phyloP scores from a whole-genome alignment of 2,797 vertebrate genomes.

The Miichthys miiuy region DNA sequence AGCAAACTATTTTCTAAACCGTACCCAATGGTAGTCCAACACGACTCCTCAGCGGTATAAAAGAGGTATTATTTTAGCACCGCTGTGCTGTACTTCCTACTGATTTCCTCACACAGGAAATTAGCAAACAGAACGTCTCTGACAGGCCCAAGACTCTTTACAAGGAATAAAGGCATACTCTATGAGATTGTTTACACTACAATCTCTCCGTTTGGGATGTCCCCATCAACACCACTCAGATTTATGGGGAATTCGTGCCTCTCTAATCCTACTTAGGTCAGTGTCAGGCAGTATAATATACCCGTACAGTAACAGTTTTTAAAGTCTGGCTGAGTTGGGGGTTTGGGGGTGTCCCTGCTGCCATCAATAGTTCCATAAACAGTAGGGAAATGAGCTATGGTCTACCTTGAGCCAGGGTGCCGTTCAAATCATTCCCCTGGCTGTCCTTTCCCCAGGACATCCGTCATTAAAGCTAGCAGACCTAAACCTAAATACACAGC shows the following conservation, averaged over 20 bases:
- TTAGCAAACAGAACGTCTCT: conserved; percentile 13
- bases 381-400: conserved; percentile 57
- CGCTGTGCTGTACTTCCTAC: conserved; percentile 27
- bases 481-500: conserved; percentile 77
- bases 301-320: conserved; percentile 14
- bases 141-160: conserved; percentile 11
- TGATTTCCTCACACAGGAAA: conserved; percentile 17
- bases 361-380: conserved; percentile 63
- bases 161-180: background rate
- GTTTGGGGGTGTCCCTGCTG: conserved; percentile 25
- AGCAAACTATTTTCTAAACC: background rate
- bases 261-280: conserved; percentile 4
- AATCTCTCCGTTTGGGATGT: background rate
- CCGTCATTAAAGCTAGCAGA: conserved; percentile 76
- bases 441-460: conserved; percentile 56
- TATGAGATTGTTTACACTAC: background rate
- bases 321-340: conserved; percentile 5
- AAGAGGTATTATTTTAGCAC: conserved; percentile 11
- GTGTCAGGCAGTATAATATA: conserved; percentile 4
- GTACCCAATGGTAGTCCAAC: background rate
- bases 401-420: conserved; percentile 35
- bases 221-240: background rate
- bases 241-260: conserved; percentile 10
- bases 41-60: background rate
- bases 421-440: conserved; percentile 46